These are phyloP conservation scores for Pipistrellus nathusii DNA, from an alignment of 2,797 vertebrate genomes.

Conservation along the genomic window DNA sequence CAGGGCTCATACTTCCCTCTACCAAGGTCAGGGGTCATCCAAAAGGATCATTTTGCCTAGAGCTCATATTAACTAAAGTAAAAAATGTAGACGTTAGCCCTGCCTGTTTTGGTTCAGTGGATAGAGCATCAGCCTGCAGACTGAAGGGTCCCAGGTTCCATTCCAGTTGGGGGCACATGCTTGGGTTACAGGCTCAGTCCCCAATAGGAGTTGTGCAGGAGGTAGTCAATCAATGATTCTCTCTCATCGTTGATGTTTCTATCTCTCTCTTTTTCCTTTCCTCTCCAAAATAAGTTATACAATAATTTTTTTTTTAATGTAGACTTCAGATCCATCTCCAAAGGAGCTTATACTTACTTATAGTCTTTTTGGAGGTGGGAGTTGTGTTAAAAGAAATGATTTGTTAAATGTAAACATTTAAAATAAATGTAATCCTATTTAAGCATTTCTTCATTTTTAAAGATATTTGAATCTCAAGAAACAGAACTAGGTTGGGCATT, in stretches of 20 bases:
- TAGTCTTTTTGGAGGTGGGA: background rate
- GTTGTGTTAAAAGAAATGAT: background rate
- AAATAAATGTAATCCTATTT: background rate
- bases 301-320: background rate
- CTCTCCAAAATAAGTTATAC: too few species aligned
- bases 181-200: too few species aligned
- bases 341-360: background rate
- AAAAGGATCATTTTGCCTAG: background rate
- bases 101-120: too few species aligned
- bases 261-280: too few species aligned
- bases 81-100: background rate
- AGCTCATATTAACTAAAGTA: background rate
- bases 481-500: background rate
- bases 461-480: conserved; percentile 29
- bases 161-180: too few species aligned
- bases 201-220: too few species aligned
- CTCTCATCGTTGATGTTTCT: too few species aligned
- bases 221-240: too few species aligned
- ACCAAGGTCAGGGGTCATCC: background rate
- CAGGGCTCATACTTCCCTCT: background rate
- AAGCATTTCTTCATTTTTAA: conserved; percentile 25
- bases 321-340: background rate
- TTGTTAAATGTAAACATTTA: conserved; percentile 14
- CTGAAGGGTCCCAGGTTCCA: too few species aligned
- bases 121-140: too few species aligned